Evolutionary conservation across 1,140 invertebrate genomes (phyloP).

Genomic region (Psix sp.): DNA sequence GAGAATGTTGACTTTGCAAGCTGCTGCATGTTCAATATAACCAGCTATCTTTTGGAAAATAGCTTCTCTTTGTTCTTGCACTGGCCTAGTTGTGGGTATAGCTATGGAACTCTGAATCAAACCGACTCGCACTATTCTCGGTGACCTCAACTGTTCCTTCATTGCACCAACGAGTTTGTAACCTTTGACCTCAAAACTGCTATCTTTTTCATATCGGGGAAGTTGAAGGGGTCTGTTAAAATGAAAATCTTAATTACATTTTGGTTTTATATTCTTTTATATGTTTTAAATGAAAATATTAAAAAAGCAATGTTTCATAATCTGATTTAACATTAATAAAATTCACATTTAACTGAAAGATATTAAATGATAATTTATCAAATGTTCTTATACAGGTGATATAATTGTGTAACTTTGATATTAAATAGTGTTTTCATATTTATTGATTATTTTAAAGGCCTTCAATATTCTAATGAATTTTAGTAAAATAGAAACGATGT

Average conservation of each 20-base stretch:
- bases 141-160: constrained; percentile 82
- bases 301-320: too few species aligned
- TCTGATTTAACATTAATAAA: too few species aligned
- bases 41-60: constrained; percentile 86
- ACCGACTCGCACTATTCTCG: constrained; percentile 87
- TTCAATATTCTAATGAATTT: too few species aligned
- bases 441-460: too few species aligned
- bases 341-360: too few species aligned
- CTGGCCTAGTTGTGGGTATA: constrained; percentile 83
- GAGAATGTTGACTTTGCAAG: constrained; percentile 90
- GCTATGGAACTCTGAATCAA: constrained; percentile 93
- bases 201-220: constrained; percentile 71
- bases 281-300: not conserved
- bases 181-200: constrained; percentile 86
- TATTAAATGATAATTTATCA: too few species aligned
- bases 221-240: constrained; percentile 74
- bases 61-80: constrained; percentile 87
- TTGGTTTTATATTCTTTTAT: not conserved
- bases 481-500: too few species aligned
- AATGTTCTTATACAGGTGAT: too few species aligned
- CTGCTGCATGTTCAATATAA: constrained; percentile 87
- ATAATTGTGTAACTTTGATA: too few species aligned
- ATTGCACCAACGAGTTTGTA: constrained; percentile 82
- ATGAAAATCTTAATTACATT: not conserved
- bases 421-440: too few species aligned